Base-by-base conservation (phyloP, 2,113 vertebrate genomes). In the Neodon shergylaensis region DNA sequence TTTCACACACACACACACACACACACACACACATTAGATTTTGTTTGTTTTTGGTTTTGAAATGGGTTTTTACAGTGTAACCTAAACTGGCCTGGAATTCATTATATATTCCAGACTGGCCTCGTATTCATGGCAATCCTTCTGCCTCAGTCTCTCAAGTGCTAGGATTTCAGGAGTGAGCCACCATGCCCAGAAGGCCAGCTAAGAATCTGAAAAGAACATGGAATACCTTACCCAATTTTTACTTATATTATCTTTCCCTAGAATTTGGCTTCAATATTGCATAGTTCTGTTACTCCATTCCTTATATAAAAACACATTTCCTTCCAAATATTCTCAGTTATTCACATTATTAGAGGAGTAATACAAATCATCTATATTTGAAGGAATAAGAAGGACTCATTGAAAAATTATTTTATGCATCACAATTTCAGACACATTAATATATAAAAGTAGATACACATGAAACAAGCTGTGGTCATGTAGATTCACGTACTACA, bases 221-320 rank as follows among this genome's bases (percentile, higher is more conserved):
- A 7, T 94, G 39, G 24, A 76, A 79, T 70, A 54, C 61, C 36
- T 79, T 88, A 70, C 44, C 17, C 33, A 82, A 58, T 85, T 73
- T 76, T 42, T n/a, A 8, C 28, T 89, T 63, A 84, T n/a, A 54
- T 66, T 16, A 97, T 86, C 92, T 94, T 74, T 26, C 54, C 36
- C 88, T 74, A 54, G 52, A 73, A 70, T 68, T 7, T 44, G 31
- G 2, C 17, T 90, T 73, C 61, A 7, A 70, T 49, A 90, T 61
- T 90, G n/a, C 3, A 6, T 49, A 94, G 70, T 96, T 92, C 74
- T 36, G 87, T 90, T 54, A 54, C 39, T 92, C 5, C 65, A 24
- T 42, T 85, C 21, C 63, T 90, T 92, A 74, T 86, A 22, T 31
- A 36, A 96, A 96, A 94, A 63, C 8, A 63, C 8, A 33, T 49